Evolutionary conservation across 2,797 vertebrate genomes (phyloP).

Genomic region (Sebastes diaconus): DNA sequence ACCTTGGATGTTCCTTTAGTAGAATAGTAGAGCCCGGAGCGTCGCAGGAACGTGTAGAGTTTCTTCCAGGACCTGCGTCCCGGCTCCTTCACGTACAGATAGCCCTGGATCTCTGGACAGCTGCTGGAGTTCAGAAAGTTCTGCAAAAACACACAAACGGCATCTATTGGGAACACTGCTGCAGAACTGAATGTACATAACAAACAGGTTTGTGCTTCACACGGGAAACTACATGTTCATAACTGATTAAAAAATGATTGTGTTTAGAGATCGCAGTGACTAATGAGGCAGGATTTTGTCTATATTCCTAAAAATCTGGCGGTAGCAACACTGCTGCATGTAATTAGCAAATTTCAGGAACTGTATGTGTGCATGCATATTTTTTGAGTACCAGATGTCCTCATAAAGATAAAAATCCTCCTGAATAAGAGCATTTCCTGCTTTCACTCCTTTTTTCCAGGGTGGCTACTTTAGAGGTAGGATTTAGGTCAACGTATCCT

Average conservation of each 20-base stretch:
- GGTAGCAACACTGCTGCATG: not conserved
- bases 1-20: conserved; percentile 98
- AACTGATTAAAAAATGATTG: not conserved
- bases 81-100: conserved; percentile 92
- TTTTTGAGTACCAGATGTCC: conserved; percentile 31
- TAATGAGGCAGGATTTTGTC: conserved; percentile 1
- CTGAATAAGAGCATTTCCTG: not conserved
- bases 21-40: conserved; percentile 96
- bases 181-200: not conserved
- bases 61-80: conserved; percentile 97
- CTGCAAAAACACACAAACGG: conserved; percentile 70
- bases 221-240: not conserved
- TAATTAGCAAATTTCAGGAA: conserved; percentile 27
- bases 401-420: not conserved
- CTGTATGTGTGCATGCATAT: conserved; percentile 10
- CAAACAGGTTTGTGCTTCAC: not conserved
- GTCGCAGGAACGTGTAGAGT: conserved; percentile 92
- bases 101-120: conserved; percentile 97
- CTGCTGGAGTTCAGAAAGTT: conserved; percentile 96
- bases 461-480: not conserved
- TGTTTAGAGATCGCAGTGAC: not conserved
- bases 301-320: conserved; percentile 1
- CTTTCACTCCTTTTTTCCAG: not conserved
- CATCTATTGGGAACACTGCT: not conserved
- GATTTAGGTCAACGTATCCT: not conserved